These are phyloP conservation scores for Zootermopsis nevadensis DNA, from an alignment of 2,888 invertebrate species.

Conservation along the genomic window DNA sequence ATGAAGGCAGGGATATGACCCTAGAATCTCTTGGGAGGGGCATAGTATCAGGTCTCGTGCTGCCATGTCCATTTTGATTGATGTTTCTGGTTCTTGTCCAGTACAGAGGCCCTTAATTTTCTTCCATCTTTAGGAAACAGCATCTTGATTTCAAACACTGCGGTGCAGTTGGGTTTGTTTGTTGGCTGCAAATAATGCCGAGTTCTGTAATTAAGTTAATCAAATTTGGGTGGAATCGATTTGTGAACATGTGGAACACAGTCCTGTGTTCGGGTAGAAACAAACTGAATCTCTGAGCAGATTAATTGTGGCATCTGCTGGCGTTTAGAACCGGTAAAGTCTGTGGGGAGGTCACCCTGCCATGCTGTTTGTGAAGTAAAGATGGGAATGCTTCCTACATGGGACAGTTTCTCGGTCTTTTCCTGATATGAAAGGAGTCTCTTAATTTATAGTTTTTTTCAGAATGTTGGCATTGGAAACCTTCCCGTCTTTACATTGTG, in stretches of 20 bases:
- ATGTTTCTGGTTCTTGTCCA: slow-evolving; percentile 20
- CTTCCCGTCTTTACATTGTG: slow-evolving; percentile 21
- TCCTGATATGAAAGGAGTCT: not conserved
- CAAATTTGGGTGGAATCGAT: too few relatives aligned
- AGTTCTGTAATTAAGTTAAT: not conserved
- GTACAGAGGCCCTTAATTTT: not conserved
- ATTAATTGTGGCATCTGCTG: not conserved
- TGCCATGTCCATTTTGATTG: not conserved
- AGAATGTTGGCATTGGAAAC: not conserved
- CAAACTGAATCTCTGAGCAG: too few relatives aligned
- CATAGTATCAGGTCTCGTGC: not conserved
- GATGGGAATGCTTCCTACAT: slow-evolving; percentile 26
- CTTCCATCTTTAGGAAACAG: not conserved
- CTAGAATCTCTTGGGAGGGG: slow-evolving; percentile 13
- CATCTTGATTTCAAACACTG: too few relatives aligned
- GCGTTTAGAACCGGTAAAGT: slow-evolving; percentile 17
- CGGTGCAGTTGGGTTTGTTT: not conserved
- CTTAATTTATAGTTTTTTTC: not conserved
- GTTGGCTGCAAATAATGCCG: not conserved
- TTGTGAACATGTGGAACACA: not conserved
- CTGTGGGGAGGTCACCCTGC: slow-evolving; percentile 14
- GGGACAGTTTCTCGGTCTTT: not conserved
- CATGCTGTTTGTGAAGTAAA: slow-evolving; percentile 5
- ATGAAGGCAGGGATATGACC: slow-evolving; percentile 20
- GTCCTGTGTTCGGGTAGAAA: not conserved